These are phyloP conservation scores for Orgyia antiqua DNA, from an alignment of 2,888 invertebrate species.

Conservation along the genomic window DNA sequence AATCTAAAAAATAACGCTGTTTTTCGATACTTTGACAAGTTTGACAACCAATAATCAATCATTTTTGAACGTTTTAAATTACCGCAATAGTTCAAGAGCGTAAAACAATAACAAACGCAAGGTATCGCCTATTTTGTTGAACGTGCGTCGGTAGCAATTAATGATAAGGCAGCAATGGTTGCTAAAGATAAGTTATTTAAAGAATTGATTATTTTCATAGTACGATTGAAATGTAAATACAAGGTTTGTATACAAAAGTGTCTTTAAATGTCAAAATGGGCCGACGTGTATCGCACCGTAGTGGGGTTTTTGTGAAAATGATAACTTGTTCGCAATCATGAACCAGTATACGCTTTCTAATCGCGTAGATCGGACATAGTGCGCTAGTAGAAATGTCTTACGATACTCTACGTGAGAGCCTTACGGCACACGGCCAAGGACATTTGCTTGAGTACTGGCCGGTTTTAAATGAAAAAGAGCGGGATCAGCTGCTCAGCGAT, in stretches of 20 bases:
- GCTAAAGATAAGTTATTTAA: not conserved
- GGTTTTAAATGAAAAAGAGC: conserved; percentile 81
- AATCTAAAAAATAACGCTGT: too few relatives aligned
- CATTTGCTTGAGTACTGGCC: conserved; percentile 91
- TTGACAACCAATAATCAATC: too few relatives aligned
- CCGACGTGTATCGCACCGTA: conserved; percentile 61
- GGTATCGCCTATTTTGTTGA: too few relatives aligned
- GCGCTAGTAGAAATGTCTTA: conserved; percentile 63
- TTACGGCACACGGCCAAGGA: conserved; percentile 84
- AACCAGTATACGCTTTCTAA: conserved; percentile 71
- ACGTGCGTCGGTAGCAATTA: too few relatives aligned
- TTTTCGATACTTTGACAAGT: too few relatives aligned
- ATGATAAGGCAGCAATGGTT: conserved; percentile 11
- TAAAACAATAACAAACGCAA: too few relatives aligned
- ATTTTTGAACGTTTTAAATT: too few relatives aligned
- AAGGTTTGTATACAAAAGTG: conserved; percentile 31
- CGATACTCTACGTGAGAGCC: conserved; percentile 67
- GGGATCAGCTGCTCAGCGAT: conserved; percentile 78
- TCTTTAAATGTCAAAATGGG: conserved; percentile 26
- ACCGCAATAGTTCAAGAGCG: too few relatives aligned
- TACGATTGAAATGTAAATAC: conserved; percentile 31
- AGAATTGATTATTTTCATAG: not conserved
- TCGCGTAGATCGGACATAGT: conserved; percentile 33
- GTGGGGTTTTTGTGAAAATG: conserved; percentile 65
- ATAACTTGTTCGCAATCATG: conserved; percentile 37